Conservation (phyloP, 2,888 invertebrate genomes). For the Xestoiulus laeticollis region DNA sequence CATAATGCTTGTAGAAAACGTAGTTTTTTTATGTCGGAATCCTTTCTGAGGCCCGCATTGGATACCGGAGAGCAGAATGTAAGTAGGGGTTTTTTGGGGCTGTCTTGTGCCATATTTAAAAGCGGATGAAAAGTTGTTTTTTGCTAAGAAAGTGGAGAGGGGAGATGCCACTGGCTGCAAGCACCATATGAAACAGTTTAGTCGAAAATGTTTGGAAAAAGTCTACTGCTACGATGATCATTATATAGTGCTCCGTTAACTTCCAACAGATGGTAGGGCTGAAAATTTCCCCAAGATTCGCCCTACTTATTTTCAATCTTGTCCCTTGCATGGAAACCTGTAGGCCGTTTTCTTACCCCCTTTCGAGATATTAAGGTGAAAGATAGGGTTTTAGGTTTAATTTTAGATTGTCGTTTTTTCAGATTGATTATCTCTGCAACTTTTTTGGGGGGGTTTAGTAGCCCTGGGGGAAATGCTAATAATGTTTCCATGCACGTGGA, state of each 20-base stretch:
- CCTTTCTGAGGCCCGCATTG: background rate
- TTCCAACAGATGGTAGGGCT: background rate
- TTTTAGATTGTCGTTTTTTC: background rate
- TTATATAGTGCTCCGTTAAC: constrained; percentile 3
- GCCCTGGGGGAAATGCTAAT: too few species aligned
- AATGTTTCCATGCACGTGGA: too few species aligned
- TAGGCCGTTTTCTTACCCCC: background rate
- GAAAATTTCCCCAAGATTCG: background rate
- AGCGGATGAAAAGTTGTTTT: constrained; percentile 7
- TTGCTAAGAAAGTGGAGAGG: background rate
- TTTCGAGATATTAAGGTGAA: constrained; percentile 1
- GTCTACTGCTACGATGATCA: background rate
- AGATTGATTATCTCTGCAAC: too few species aligned
- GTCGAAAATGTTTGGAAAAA: constrained; percentile 27
- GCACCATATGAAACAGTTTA: constrained; percentile 35
- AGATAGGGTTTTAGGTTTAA: background rate
- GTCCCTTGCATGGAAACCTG: background rate
- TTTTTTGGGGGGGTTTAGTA: too few species aligned
- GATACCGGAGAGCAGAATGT: background rate
- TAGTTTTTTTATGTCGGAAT: background rate
- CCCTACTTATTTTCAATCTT: background rate
- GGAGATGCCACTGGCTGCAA: constrained; percentile 22
- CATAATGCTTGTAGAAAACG: background rate
- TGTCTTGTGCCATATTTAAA: constrained; percentile 12
- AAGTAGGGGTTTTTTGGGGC: background rate